Percentiles rank a stretch among this genome's conserved stretches.
Conservation (phyloP, 2,888 invertebrate species). For the Tinea trinotella region DNA sequence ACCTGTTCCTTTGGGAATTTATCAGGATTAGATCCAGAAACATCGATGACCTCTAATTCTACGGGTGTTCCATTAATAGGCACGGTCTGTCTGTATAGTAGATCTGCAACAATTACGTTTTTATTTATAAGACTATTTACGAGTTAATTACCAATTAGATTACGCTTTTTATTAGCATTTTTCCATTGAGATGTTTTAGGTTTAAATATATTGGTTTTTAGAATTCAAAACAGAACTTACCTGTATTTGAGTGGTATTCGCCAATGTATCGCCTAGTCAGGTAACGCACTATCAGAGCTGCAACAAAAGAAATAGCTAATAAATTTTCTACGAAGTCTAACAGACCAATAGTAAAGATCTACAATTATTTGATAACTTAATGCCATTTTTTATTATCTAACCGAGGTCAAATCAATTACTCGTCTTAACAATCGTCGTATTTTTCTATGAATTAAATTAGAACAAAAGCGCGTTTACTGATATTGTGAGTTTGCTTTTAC, state of each 20-base stretch:
- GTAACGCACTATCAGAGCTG: constrained; percentile 84
- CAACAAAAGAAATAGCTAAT: constrained; percentile 37
- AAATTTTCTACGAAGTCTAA: neutral
- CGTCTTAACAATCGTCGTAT: neutral
- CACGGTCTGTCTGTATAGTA: constrained; percentile 82
- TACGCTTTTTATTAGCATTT: neutral
- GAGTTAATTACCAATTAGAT: too few relatives aligned
- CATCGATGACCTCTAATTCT: constrained; percentile 85
- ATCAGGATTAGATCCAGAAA: constrained; percentile 79
- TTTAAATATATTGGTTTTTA: too few relatives aligned
- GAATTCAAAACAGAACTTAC: too few relatives aligned
- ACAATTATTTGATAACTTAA: too few relatives aligned
- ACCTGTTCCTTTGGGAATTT: constrained; percentile 75
- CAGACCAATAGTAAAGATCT: too few relatives aligned
- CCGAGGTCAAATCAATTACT: neutral
- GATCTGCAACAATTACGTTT: constrained; percentile 69
- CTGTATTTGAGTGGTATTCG: constrained; percentile 86
- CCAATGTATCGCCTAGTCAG: constrained; percentile 84
- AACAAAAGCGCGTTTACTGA: neutral
- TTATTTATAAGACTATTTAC: too few relatives aligned
- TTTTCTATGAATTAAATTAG: neutral
- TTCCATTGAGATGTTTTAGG: neutral
- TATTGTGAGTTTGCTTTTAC: neutral
- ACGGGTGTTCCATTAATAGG: constrained; percentile 79
- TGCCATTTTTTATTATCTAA: neutral